Percentiles rank a stretch among this genome's conserved stretches.
phyloP scores from a whole-genome alignment of 2,888 invertebrate genomes.

The Liopterus haemorrhoidalis region DNA sequence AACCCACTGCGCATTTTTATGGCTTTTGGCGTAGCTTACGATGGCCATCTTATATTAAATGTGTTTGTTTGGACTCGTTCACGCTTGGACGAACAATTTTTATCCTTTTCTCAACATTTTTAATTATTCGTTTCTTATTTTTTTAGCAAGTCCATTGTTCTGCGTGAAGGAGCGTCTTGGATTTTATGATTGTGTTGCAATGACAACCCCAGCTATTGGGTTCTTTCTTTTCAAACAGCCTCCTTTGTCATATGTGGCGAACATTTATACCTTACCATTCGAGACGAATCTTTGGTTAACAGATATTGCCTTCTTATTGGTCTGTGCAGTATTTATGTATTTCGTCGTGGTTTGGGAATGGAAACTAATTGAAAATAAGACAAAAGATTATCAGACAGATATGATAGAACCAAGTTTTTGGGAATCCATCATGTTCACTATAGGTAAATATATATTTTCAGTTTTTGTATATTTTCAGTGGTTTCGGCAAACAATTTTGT shows the following conservation, averaged over 20 bases:
- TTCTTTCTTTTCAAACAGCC: slow-evolving; percentile 61
- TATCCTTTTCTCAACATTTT: too few species aligned
- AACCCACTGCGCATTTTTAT: too few species aligned
- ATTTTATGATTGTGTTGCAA: slow-evolving; percentile 53
- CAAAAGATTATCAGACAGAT: slow-evolving; percentile 3
- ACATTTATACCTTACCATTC: slow-evolving; percentile 59
- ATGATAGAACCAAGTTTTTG: slow-evolving; percentile 13
- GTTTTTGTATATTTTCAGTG: too few species aligned
- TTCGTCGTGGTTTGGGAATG: slow-evolving; percentile 10
- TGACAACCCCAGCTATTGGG: slow-evolving; percentile 54
- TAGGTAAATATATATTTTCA: too few species aligned
- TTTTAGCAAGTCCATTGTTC: slow-evolving; percentile 52
- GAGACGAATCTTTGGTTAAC: slow-evolving; percentile 54
- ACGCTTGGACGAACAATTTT: too few species aligned
- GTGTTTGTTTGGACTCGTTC: too few species aligned
- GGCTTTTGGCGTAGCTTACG: too few species aligned
- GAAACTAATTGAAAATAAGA: slow-evolving; percentile 1
- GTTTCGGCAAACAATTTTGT: too few species aligned
- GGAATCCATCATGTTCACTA: slow-evolving; percentile 9
- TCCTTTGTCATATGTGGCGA: slow-evolving; percentile 58
- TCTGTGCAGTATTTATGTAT: slow-evolving; percentile 3
- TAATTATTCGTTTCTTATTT: too few species aligned
- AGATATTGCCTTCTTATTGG: slow-evolving; percentile 30
- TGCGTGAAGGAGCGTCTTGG: slow-evolving; percentile 51
- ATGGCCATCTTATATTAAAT: too few species aligned